phyloP scores from a whole-genome alignment of 2,113 vertebrate genomes.

The Microtus ochrogaster region DNA sequence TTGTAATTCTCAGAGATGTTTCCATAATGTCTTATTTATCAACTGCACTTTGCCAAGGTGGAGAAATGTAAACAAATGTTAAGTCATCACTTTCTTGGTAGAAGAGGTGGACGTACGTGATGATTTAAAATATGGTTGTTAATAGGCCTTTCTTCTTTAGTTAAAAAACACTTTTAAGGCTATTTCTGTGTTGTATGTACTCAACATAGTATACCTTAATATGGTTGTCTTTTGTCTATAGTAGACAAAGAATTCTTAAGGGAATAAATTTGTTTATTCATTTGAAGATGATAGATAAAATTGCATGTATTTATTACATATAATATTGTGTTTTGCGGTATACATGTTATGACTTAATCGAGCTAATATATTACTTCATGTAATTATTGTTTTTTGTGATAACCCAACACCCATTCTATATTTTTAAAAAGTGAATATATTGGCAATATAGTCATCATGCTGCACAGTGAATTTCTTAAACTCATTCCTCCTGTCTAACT shows the following conservation, averaged over 20 bases:
- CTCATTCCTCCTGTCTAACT: not conserved
- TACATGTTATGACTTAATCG: not conserved
- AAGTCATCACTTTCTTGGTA: conserved; percentile 11
- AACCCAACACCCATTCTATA: not conserved
- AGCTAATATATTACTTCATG: not conserved
- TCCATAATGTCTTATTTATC: conserved; percentile 15
- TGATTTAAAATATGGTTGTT: not conserved
- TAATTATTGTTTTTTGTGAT: not conserved
- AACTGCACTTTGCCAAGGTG: conserved; percentile 36
- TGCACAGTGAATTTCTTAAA: not conserved
- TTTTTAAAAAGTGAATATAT: not conserved
- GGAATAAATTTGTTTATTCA: not conserved
- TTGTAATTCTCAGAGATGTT: conserved; percentile 30
- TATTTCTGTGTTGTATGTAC: not conserved
- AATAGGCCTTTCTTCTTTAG: not conserved
- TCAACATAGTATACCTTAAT: not conserved
- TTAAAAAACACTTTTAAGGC: not conserved
- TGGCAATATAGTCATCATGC: not conserved
- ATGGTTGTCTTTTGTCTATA: not conserved
- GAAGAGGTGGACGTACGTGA: not conserved
- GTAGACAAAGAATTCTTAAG: not conserved
- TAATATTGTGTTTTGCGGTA: not conserved
- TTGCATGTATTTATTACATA: not conserved
- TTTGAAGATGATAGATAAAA: not conserved
- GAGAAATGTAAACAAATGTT: not conserved